Evolutionary conservation across 2,113 vertebrate species (phyloP), one percentile per base, ranked within the genome.

Genomic region (Ailurus styani): DNA sequence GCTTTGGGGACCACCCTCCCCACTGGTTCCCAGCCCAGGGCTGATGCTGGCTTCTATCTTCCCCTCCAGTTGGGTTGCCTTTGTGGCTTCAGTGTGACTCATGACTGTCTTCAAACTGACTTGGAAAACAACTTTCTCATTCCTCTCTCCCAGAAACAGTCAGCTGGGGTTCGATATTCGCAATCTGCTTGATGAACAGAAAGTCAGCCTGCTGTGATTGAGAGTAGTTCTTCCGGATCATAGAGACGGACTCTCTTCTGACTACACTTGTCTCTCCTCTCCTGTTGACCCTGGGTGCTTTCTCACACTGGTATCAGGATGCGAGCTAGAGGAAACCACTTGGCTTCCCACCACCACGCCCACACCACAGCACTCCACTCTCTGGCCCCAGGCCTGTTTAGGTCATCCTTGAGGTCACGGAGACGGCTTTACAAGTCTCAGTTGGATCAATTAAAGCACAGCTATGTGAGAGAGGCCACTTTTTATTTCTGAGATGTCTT

Each of bases 381-480:
- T 87, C 73, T 18, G 60, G 66, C 37, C 57, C 66, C 3, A 0
- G 17, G 23, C 52, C 25, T 37, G 64, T 17, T 23, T 4, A 72
- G 47, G 45, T 75, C 54, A 79, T 47, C 50, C 72, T 87, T 93
- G 95, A 0, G 1, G 54, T 40, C 55, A 15, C 0, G 13, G 23
- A 83, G 47, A 62, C 37, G 77, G 82, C 75, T 97, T 93, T 72
- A 40, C 29, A 94, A 95, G 90, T 96, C 96, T 97, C 96, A 15
- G 60, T 78, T 96, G 95, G 91, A 47, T 52, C 86, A 89, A 90
- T 97, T 95, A 97, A 72, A 96, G 83, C 42, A 40, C 31, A n/a
- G 54, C 4, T 45, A 6, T 34, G 91, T 37, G 72, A 64, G 64
- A 20, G 34, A 96, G 85, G 40, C 94, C 62, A 18, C 17, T 8